Conservation (phyloP, 2,113 vertebrate species). For the human region DNA sequence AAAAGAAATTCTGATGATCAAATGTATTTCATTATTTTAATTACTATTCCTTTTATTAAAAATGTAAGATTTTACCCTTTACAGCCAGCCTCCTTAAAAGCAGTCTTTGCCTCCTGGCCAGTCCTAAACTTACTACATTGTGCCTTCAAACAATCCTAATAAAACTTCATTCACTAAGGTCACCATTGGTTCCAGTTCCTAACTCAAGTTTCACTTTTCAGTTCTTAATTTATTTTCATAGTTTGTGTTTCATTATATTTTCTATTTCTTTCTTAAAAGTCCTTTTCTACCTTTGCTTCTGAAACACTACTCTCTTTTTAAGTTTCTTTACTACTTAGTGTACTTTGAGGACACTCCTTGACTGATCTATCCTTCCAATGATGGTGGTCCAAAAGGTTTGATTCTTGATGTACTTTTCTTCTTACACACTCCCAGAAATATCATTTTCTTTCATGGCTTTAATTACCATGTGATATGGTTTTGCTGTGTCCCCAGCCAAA, state of each 20-base stretch:
- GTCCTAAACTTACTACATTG: not conserved
- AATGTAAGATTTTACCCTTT: not conserved
- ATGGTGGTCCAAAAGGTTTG: not conserved
- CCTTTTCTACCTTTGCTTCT: not conserved
- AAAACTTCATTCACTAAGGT: not conserved
- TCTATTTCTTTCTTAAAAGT: not conserved
- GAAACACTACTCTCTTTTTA: not conserved
- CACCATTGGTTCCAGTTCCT: not conserved
- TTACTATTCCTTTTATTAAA: not conserved
- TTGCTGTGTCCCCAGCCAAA: too few relatives aligned
- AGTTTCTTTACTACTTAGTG: not conserved
- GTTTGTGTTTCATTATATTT: not conserved
- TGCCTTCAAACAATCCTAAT: not conserved
- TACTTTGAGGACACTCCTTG: not conserved
- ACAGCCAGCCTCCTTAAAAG: not conserved
- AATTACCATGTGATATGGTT: not conserved
- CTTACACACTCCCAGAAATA: not conserved
- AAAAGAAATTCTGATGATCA: not conserved
- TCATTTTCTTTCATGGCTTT: not conserved
- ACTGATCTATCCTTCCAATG: not conserved
- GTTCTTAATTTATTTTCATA: not conserved
- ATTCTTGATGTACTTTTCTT: not conserved
- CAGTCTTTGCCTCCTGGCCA: not conserved
- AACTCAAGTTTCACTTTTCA: not conserved
- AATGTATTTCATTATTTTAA: not conserved